Evolutionary conservation across 1,140 invertebrate species (phyloP), one percentile per base, ranked within the genome.

Genomic region (Caerostris extrusa): DNA sequence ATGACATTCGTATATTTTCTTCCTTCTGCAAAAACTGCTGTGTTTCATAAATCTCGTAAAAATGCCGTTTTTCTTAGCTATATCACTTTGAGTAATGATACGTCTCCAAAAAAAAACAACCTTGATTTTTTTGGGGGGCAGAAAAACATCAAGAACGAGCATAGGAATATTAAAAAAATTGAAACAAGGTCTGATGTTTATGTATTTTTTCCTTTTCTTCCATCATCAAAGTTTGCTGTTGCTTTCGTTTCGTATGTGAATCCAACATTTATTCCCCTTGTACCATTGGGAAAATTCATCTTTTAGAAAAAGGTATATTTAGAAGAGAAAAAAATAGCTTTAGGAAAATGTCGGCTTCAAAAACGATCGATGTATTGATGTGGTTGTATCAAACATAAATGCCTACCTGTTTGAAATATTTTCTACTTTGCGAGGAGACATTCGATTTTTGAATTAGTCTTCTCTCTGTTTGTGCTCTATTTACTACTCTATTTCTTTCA

Each of bases 341-440:
- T 83, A 5, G 56, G 82, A 19, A 58, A 58, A 83, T 83, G 53
- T 58, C 82, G 14, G 55, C 56, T n/a, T 7, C 10, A 4, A 17
- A 55, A 83, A n/a, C 82, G 82, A 83, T 83, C 82, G 55, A 57
- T 57, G 55, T 83, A 83, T 57, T 57, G 82, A 83, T 83, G 82
- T 14, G 82, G 55, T 19, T 83, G 82, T 57, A 83, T 83, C 55
- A 83, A 17, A 58, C 82, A 83, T 57, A 83, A 83, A 83, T 83
- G 53, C 55, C 82, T 57, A 83, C 56, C 55, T 57, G 82, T 56
- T 58, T 83, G 55, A 19, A 17, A 64, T 10, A 10, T 64, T 64
- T 64, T 64, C 2, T 64, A 3, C 7, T 64, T 64, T 17, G 7
- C 61, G 7, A 10, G 61, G 61, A 17, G 14, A 17, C 17, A 19